Conservation (phyloP, 2,888 invertebrate genomes). For the Acheta domesticus region DNA sequence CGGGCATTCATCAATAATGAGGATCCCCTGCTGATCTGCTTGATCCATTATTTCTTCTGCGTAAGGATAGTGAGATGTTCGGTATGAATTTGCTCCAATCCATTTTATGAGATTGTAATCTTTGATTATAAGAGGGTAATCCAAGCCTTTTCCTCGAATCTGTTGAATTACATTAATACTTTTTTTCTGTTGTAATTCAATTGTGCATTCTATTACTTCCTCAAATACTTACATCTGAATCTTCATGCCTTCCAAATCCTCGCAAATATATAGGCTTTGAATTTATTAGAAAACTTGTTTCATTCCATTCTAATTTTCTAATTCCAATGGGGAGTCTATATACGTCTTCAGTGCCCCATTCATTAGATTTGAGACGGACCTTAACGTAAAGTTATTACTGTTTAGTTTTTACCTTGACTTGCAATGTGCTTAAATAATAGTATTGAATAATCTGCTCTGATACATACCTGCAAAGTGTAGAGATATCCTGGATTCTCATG, state of each 20-base stretch:
- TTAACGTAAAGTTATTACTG: too few relatives aligned
- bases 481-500: slow-evolving; percentile 72
- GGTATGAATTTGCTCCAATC: slow-evolving; percentile 91
- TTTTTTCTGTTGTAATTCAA: too few relatives aligned
- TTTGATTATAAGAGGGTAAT: slow-evolving; percentile 78
- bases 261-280: slow-evolving; percentile 82
- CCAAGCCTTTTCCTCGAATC: slow-evolving; percentile 91
- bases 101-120: slow-evolving; percentile 93
- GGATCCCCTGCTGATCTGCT: slow-evolving; percentile 73
- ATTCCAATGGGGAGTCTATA: slow-evolving; percentile 86
- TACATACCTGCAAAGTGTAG: slow-evolving; percentile 72
- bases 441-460: too few relatives aligned
- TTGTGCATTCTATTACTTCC: background rate
- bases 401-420: too few relatives aligned
- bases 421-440: too few relatives aligned
- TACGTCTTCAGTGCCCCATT: slow-evolving; percentile 62
- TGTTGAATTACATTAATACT: slow-evolving; percentile 43
- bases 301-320: slow-evolving; percentile 74
- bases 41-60: slow-evolving; percentile 95
- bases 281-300: slow-evolving; percentile 74
- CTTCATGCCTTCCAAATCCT: slow-evolving; percentile 95
- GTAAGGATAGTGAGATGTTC: slow-evolving; percentile 97
- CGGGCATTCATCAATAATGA: slow-evolving; percentile 93
- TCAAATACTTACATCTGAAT: slow-evolving; percentile 69
- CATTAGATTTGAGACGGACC: slow-evolving; percentile 43